These are phyloP conservation scores for Phaethon lepturus DNA, from an alignment of 2,113 vertebrate genomes.

Conservation along the genomic window DNA sequence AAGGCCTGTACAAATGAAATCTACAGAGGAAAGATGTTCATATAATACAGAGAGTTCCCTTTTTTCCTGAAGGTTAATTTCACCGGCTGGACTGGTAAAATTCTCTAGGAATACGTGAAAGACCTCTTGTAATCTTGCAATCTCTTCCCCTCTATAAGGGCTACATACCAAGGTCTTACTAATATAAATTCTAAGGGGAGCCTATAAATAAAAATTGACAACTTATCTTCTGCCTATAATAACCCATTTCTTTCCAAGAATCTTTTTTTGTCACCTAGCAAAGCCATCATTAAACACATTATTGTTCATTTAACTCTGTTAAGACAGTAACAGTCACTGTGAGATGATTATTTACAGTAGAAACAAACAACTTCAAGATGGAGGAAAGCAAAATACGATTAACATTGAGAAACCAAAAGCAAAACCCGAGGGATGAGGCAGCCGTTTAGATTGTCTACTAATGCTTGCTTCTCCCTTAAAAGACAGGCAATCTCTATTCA, in stretches of 20 bases:
- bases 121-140: slow-evolving; percentile 17
- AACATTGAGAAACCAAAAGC: neutral
- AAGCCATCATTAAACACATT: neutral
- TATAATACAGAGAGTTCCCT: neutral
- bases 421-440: neutral
- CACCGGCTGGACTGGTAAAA: slow-evolving; percentile 20
- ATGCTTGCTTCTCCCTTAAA: neutral
- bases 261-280: neutral
- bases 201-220: neutral
- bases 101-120: slow-evolving; percentile 32
- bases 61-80: slow-evolving; percentile 29
- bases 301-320: neutral
- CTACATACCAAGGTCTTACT: neutral
- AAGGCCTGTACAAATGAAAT: neutral
- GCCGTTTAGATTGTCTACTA: neutral
- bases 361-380: neutral
- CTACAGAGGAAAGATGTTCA: neutral
- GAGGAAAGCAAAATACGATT: neutral
- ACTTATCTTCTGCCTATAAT: neutral
- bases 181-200: neutral
- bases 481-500: neutral
- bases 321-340: neutral
- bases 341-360: neutral
- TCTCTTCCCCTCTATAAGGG: neutral
- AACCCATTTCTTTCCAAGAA: neutral